phyloP scores from a whole-genome alignment of 2,888 invertebrate genomes.

The Drosophila colorata region DNA sequence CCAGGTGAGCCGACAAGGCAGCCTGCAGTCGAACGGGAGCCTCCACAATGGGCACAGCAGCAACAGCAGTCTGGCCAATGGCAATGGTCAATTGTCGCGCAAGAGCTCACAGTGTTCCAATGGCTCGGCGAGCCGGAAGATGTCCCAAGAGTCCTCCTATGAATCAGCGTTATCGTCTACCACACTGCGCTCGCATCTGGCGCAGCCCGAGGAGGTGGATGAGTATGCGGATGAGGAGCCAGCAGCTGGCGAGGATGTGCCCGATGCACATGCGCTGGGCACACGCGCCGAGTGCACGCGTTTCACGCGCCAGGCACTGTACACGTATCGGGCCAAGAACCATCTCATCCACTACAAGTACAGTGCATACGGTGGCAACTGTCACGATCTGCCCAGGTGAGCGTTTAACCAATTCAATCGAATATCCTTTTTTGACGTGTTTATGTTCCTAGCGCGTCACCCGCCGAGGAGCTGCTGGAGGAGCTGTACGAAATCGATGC shows the following conservation, averaged over 20 bases:
- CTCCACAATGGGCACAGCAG: slow-evolving; percentile 74
- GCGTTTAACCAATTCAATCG: not conserved
- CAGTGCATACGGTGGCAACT: slow-evolving; percentile 93
- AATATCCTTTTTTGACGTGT: not conserved
- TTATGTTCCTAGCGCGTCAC: slow-evolving; percentile 82
- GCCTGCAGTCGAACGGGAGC: slow-evolving; percentile 67
- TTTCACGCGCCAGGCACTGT: slow-evolving; percentile 88
- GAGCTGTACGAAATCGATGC: slow-evolving; percentile 96
- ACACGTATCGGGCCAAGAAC: slow-evolving; percentile 94
- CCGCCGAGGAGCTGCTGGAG: slow-evolving; percentile 89
- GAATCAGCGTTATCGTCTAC: slow-evolving; percentile 82
- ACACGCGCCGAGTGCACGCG: slow-evolving; percentile 85
- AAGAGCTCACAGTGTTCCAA: slow-evolving; percentile 82
- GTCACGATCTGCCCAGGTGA: slow-evolving; percentile 94
- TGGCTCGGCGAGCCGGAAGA: slow-evolving; percentile 62
- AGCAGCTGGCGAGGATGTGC: slow-evolving; percentile 27
- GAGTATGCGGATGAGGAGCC: slow-evolving; percentile 69
- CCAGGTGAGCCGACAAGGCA: slow-evolving; percentile 70
- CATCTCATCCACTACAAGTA: slow-evolving; percentile 97
- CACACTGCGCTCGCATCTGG: slow-evolving; percentile 79
- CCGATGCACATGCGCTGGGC: slow-evolving; percentile 41
- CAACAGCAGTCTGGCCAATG: slow-evolving; percentile 62
- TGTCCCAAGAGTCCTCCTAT: slow-evolving; percentile 80
- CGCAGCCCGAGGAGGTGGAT: slow-evolving; percentile 82
- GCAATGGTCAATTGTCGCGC: slow-evolving; percentile 74